These are phyloP conservation scores for Propithecus perrieri DNA, from an alignment of 2,797 vertebrate species.

Conservation along the genomic window DNA sequence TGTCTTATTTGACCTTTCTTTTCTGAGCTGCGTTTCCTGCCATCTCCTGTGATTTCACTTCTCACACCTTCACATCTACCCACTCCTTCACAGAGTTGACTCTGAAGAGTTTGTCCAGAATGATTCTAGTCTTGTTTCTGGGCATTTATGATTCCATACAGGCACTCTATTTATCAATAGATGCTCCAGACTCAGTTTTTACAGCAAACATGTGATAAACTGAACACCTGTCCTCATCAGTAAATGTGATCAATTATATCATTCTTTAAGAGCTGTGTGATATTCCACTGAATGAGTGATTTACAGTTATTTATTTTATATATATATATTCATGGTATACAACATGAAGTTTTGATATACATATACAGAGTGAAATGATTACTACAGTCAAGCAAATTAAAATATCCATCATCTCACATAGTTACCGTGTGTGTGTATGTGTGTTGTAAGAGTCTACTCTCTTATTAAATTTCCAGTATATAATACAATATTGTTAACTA, in stretches of 20 bases:
- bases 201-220: not conserved
- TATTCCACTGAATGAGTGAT: not conserved
- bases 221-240: not conserved
- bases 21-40: not conserved
- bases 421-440: not conserved
- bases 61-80: not conserved
- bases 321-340: not conserved
- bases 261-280: not conserved
- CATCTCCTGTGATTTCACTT: not conserved
- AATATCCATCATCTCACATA: not conserved
- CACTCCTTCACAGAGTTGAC: not conserved
- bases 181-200: not conserved
- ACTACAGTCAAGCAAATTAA: not conserved
- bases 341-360: not conserved
- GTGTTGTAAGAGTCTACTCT: not conserved
- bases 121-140: not conserved
- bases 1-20: not conserved
- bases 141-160: not conserved
- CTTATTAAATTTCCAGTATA: not conserved
- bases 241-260: not conserved
- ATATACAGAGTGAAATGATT: not conserved
- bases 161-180: not conserved
- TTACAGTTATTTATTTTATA: not conserved
- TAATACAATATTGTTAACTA: not conserved
- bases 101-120: not conserved